These are phyloP conservation scores for Garra rufa DNA, from an alignment of 2,113 vertebrate species.

Conservation along the genomic window DNA sequence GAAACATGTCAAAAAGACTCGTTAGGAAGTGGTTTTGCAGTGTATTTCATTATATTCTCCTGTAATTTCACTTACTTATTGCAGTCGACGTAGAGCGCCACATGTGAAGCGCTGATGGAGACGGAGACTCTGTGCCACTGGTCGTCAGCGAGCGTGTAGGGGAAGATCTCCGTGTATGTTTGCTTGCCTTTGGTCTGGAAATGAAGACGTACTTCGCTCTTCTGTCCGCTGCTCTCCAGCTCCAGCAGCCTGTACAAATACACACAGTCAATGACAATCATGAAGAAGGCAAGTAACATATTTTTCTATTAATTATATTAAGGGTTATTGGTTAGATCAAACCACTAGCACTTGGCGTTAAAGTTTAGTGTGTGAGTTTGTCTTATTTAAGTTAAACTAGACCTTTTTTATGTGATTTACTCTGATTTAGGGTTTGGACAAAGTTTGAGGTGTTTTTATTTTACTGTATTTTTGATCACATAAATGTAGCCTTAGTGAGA, in stretches of 20 bases:
- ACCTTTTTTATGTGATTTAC: neutral
- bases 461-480: too few species aligned
- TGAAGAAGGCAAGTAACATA: neutral
- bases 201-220: constrained; percentile 93
- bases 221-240: constrained; percentile 95
- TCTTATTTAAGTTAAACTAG: neutral
- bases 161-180: constrained; percentile 93
- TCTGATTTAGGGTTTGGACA: neutral
- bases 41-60: neutral
- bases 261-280: neutral
- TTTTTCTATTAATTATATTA: neutral
- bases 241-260: constrained; percentile 85
- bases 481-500: too few species aligned
- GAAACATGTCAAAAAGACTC: neutral
- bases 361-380: neutral
- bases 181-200: constrained; percentile 87
- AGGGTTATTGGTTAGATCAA: neutral
- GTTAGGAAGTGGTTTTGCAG: neutral
- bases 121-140: constrained; percentile 97
- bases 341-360: neutral
- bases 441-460: neutral
- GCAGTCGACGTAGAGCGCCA: constrained; percentile 93
- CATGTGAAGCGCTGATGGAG: constrained; percentile 92
- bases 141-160: constrained; percentile 92
- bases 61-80: constrained; percentile 54